These are phyloP conservation scores for Palloptera scutellata DNA, from an alignment of 2,888 invertebrate genomes.

Conservation along the genomic window DNA sequence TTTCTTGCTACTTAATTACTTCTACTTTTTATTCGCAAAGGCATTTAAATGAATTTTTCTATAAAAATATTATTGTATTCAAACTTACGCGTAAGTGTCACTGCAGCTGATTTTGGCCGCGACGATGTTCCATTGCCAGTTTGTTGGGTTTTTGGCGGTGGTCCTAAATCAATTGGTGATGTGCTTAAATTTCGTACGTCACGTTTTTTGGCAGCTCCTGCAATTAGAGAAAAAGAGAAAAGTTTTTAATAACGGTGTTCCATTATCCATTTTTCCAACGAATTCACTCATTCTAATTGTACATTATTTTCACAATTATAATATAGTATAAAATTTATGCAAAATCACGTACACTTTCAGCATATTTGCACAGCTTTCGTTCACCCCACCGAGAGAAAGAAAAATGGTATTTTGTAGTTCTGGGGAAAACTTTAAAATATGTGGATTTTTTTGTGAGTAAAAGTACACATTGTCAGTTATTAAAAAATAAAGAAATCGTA, in stretches of 20 bases:
- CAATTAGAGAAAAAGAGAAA: constrained; percentile 37
- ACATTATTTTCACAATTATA: constrained; percentile 2
- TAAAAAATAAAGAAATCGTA: background rate
- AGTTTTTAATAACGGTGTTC: background rate
- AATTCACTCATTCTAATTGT: background rate
- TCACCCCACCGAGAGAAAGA: background rate
- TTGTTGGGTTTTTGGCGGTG: constrained; percentile 64
- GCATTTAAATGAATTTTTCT: too few species aligned
- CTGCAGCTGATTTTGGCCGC: constrained; percentile 55
- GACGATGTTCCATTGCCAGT: constrained; percentile 59
- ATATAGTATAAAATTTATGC: constrained; percentile 11
- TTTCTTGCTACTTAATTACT: too few species aligned
- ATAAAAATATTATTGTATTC: too few species aligned
- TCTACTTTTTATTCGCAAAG: too few species aligned
- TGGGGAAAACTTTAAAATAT: background rate
- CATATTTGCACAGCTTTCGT: too few species aligned
- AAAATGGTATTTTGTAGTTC: too few species aligned
- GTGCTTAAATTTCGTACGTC: constrained; percentile 65
- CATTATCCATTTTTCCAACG: background rate
- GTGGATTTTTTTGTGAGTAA: background rate
- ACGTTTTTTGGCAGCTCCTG: constrained; percentile 65
- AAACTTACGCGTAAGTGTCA: constrained; percentile 59
- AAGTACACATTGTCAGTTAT: background rate
- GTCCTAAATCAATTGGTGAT: constrained; percentile 64
- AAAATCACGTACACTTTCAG: constrained; percentile 19